phyloP scores from a whole-genome alignment of 2,888 invertebrate genomes.

The Apamea monoglypha region DNA sequence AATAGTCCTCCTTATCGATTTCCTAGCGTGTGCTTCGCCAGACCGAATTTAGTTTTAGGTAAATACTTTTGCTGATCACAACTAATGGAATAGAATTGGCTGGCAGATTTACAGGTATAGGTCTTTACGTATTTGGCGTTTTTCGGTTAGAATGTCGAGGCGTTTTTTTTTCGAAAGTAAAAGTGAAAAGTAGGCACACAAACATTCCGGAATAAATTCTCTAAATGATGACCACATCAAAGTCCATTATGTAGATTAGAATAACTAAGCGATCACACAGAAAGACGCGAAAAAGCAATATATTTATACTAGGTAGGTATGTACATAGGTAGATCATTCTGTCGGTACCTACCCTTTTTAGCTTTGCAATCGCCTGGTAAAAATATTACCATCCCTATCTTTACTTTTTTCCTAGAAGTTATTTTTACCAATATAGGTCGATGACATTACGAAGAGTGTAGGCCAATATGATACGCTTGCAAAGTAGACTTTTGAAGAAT shows the following conservation, averaged over 20 bases:
- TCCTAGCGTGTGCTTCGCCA: too few species aligned
- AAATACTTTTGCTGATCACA: neutral
- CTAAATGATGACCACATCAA: too few species aligned
- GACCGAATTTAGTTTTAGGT: too few species aligned
- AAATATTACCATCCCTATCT: constrained; percentile 16
- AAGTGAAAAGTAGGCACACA: neutral
- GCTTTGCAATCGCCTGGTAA: neutral
- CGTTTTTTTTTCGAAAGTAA: too few species aligned
- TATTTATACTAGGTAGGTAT: neutral
- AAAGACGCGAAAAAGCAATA: neutral
- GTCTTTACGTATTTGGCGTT: too few species aligned
- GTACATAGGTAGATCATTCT: too few species aligned
- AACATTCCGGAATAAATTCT: neutral
- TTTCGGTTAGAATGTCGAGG: too few species aligned
- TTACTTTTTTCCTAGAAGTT: neutral
- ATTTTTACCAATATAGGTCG: constrained; percentile 9
- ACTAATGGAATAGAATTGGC: too few species aligned
- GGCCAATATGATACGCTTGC: neutral
- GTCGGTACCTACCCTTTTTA: neutral
- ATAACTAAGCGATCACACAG: neutral
- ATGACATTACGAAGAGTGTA: neutral
- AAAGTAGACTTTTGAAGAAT: neutral
- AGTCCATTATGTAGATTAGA: neutral
- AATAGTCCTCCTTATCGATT: too few species aligned
- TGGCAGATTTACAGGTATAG: neutral